phyloP scores from a whole-genome alignment of 2,888 invertebrate genomes.

The Lepeophtheirus nordmannii region DNA sequence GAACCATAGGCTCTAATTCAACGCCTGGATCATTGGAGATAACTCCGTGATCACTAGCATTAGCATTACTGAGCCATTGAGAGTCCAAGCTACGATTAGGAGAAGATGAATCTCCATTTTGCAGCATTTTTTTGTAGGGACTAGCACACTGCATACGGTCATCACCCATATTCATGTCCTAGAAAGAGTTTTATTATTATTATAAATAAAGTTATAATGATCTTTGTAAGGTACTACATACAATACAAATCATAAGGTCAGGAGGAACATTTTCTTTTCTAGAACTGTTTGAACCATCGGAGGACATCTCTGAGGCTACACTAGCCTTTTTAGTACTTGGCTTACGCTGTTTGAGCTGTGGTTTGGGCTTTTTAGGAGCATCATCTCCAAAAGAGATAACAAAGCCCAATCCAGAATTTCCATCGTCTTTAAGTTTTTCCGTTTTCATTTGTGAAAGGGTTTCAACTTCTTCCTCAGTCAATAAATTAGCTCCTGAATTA shows the following conservation, averaged over 20 bases:
- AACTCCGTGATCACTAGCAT: background rate
- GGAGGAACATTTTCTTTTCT: constrained; percentile 23
- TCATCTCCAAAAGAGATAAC: constrained; percentile 85
- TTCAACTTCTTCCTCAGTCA: constrained; percentile 22
- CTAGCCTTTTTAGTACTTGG: constrained; percentile 19
- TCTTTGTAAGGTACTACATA: background rate
- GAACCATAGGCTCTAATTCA: constrained; percentile 26
- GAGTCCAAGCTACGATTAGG: background rate
- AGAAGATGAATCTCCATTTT: background rate
- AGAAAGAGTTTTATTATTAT: background rate
- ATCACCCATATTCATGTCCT: constrained; percentile 20
- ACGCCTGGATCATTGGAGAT: constrained; percentile 21
- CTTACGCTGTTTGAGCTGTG: constrained; percentile 47
- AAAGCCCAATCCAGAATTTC: constrained; percentile 51
- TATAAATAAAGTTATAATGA: too few species aligned
- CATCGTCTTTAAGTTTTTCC: constrained; percentile 30
- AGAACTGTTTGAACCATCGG: constrained; percentile 17
- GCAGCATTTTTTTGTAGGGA: background rate
- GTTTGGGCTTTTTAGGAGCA: constrained; percentile 69
- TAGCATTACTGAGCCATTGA: background rate
- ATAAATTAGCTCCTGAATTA: background rate
- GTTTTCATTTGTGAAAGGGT: constrained; percentile 26
- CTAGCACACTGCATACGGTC: background rate
- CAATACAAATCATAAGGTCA: constrained; percentile 22
- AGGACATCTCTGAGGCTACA: background rate